phyloP scores from a whole-genome alignment of 2,113 vertebrate species.

The Nesogale talazaci region DNA sequence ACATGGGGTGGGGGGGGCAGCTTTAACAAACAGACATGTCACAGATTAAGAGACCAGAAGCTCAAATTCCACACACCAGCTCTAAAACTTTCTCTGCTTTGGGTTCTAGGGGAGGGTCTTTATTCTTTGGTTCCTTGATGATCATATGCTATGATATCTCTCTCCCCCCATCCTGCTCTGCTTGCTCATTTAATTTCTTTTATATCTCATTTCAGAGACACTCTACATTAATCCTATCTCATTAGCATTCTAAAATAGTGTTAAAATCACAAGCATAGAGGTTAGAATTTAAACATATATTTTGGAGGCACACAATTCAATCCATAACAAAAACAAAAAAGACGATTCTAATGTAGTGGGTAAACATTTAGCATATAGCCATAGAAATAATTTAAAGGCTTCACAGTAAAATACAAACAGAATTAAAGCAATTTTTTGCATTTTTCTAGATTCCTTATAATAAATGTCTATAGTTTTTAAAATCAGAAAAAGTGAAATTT shows the following conservation, averaged over 20 bases:
- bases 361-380: not conserved
- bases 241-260: too few relatives aligned
- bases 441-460: slow-evolving; percentile 5
- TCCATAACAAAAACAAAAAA: not conserved
- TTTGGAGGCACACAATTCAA: not conserved
- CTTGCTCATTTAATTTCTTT: too few relatives aligned
- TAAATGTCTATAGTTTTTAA: slow-evolving; percentile 57
- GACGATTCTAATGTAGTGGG: not conserved
- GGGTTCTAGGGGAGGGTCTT: not conserved
- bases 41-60: not conserved
- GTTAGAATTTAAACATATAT: not conserved
- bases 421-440: slow-evolving; percentile 14
- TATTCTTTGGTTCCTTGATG: too few relatives aligned
- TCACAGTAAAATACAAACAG: not conserved
- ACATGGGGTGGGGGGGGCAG: too few relatives aligned
- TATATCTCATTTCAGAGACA: too few relatives aligned
- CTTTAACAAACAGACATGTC: not conserved
- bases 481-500: slow-evolving; percentile 3
- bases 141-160: too few relatives aligned
- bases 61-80: not conserved
- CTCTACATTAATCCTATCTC: too few relatives aligned
- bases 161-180: too few relatives aligned
- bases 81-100: too few relatives aligned
- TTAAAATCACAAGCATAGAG: not conserved
- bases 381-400: slow-evolving; percentile 23